Evolutionary conservation across 2,113 vertebrate genomes (phyloP), one percentile per base, ranked within the genome.

Genomic region (Plestiodon gilberti): DNA sequence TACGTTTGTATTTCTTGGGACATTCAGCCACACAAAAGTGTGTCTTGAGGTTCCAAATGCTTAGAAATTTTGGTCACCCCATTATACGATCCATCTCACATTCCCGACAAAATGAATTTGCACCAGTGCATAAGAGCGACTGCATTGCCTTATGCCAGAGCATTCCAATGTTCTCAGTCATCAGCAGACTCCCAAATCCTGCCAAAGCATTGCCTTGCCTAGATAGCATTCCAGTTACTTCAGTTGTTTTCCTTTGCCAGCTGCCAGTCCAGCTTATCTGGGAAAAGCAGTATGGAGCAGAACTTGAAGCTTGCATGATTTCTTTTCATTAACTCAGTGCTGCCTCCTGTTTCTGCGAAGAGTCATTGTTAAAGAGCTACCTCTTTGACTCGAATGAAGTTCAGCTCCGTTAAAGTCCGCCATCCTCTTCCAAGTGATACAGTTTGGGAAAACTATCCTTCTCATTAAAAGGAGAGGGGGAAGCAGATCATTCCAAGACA

Each of bases 281-380:
- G 65, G 80, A 61, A 93, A 89, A 83, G 43, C 20, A 14, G 40
- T 87, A 78, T 0, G 1, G 84, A 93, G 84, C 77, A 64, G 55
- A 83, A 3, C 65, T 64, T 91, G 89, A 78, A 93, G 82, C 61
- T 80, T 81, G 70, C 0, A 1, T 86, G 57, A 83, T 88, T 92
- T 38, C 52, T 87, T 87, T 55, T 73, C 7, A 78, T 87, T 86
- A 83, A 25, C 85, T 40, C 76, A 0, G 0, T 81, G 48, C 67
- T 35, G n/a, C 88, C 62, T 65, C 87, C 73, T 57, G 90, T 92
- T 59, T 61, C 71, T 18, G 2, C 5, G 85, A 74, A 81, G 71
- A 67, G 73, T 48, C 82, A 74, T 88, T 87, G 85, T 89, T 59
- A 88, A 81, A 78, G 48, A 38, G 23, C 70, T 82, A 9, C 61